Percentiles rank a stretch among this genome's conserved stretches.
Conservation (phyloP, 2,797 vertebrate genomes). For the Fringilla coelebs region DNA sequence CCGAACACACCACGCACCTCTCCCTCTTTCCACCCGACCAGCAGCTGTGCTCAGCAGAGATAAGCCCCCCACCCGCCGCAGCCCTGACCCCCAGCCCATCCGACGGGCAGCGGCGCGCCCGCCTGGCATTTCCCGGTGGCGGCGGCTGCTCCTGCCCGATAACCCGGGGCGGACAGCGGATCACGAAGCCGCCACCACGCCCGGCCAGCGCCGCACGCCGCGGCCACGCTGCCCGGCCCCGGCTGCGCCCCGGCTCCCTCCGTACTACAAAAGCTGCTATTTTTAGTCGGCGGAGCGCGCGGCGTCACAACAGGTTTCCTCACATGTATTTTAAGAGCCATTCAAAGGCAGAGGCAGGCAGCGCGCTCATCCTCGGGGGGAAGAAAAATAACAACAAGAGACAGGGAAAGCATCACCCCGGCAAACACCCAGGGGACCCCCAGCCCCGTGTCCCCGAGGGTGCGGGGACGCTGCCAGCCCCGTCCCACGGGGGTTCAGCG, state of each 20-base stretch:
- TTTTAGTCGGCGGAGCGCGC: not conserved
- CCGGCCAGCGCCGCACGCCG: not conserved
- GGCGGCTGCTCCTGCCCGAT: conserved; percentile 2
- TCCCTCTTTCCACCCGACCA: not conserved
- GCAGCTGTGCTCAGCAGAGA: not conserved
- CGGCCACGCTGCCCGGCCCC: not conserved
- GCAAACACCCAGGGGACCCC: not conserved
- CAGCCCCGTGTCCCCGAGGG: not conserved
- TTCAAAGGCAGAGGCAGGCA: conserved; percentile 21
- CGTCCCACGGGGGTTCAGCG: not conserved
- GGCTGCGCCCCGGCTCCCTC: conserved; percentile 7
- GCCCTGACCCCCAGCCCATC: not conserved
- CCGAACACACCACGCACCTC: not conserved
- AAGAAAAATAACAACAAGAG: not conserved
- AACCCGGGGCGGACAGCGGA: not conserved
- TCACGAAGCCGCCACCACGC: not conserved
- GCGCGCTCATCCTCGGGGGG: not conserved
- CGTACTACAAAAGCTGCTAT: conserved; percentile 18
- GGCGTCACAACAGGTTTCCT: conserved; percentile 56
- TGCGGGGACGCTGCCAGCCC: not conserved
- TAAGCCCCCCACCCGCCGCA: not conserved
- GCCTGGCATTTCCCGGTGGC: not conserved
- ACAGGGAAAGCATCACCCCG: not conserved
- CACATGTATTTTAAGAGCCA: conserved; percentile 38
- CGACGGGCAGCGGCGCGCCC: not conserved